phyloP scores from a whole-genome alignment of 2,888 invertebrate species.

The Pterobdella sp. region DNA sequence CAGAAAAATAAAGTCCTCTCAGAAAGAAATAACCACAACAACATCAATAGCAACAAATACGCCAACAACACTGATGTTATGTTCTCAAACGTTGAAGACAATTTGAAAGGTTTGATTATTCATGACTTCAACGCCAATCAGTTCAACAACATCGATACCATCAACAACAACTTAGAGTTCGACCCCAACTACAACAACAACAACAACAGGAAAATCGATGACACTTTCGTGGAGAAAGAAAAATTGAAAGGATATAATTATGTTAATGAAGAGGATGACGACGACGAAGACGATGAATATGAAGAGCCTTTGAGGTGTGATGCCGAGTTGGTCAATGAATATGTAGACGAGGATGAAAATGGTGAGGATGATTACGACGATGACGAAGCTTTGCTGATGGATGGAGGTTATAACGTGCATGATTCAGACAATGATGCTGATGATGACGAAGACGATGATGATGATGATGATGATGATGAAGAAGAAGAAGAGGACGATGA shows the following conservation, averaged over 20 bases:
- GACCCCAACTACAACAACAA: constrained; percentile 9
- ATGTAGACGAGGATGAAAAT: background rate
- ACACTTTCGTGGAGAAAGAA: background rate
- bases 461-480: constrained; percentile 3
- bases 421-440: background rate
- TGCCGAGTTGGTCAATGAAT: background rate
- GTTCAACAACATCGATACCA: constrained; percentile 13
- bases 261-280: constrained; percentile 8
- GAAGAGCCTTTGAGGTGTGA: constrained; percentile 8
- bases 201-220: background rate
- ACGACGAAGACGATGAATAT: constrained; percentile 19
- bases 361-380: background rate
- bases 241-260: background rate
- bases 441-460: constrained; percentile 4
- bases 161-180: constrained; percentile 12
- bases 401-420: background rate
- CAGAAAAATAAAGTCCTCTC: background rate
- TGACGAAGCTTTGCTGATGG: background rate
- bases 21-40: background rate
- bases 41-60: background rate
- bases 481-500: background rate
- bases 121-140: background rate
- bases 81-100: background rate
- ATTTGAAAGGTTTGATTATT: no score
- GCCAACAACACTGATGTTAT: background rate